A percentile compares a stretch with the other conserved stretches of the same genome.
Conservation (phyloP, 2,888 invertebrate genomes). For the Chrysolina americana region DNA sequence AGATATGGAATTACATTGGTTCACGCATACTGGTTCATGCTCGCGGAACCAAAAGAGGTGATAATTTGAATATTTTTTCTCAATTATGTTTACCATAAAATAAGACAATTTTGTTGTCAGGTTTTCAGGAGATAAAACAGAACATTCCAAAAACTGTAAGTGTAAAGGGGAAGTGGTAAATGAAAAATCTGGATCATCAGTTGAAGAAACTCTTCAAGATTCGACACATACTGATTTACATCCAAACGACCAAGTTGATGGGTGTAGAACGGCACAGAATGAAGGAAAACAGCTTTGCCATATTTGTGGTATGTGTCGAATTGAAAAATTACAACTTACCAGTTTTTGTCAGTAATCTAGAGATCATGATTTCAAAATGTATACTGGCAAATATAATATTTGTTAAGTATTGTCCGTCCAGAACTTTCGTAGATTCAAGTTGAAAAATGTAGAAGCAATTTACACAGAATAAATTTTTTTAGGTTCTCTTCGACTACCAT, state of each 20-base stretch:
- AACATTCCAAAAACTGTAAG: not conserved
- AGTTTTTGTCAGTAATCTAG: no score
- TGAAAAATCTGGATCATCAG: constrained; percentile 5
- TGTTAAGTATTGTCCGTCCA: no score
- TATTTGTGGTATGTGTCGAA: constrained; percentile 4
- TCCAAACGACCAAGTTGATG: not conserved
- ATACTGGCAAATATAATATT: no score
- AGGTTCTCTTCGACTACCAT: not conserved
- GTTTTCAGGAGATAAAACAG: not conserved
- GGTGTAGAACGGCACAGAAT: not conserved
- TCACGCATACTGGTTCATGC: not conserved
- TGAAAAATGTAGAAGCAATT: no score
- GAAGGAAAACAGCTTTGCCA: not conserved
- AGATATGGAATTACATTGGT: constrained; percentile 17
- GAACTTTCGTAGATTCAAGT: no score
- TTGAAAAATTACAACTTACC: not conserved
- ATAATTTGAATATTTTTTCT: not conserved
- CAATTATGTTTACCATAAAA: not conserved
- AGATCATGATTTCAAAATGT: no score
- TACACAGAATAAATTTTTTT: not conserved
- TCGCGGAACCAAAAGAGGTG: constrained; percentile 14
- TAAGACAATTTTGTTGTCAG: not conserved
- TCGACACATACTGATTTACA: not conserved
- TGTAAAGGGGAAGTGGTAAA: not conserved
- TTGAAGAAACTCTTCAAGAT: not conserved